A percentile compares a stretch with the other conserved stretches of the same genome.
These are phyloP conservation scores for Pammene fasciana DNA, from an alignment of 2,888 invertebrate genomes.

Conservation along the genomic window DNA sequence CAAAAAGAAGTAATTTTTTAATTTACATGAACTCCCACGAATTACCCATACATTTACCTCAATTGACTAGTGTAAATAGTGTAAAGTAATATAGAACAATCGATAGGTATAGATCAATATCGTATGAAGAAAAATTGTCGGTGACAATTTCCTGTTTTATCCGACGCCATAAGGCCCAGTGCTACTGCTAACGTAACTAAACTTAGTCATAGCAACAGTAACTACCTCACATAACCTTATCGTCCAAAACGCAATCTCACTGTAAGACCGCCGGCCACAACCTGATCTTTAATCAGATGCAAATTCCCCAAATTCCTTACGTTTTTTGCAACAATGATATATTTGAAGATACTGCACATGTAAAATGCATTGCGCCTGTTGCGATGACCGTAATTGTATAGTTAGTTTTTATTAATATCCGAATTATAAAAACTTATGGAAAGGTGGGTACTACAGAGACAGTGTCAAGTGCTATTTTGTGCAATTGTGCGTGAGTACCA, in stretches of 20 bases:
- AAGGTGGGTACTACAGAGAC: too few relatives aligned
- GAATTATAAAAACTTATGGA: too few relatives aligned
- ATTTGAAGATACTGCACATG: conserved; percentile 31
- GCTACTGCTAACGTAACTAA: too few relatives aligned
- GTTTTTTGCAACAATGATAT: conserved; percentile 28
- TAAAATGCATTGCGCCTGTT: conserved; percentile 7
- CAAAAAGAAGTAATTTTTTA: too few relatives aligned
- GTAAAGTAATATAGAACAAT: too few relatives aligned
- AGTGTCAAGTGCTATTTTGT: too few relatives aligned
- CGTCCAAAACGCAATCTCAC: conserved; percentile 25
- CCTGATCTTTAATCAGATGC: conserved; percentile 38
- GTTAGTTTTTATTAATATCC: too few relatives aligned
- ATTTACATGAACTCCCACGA: too few relatives aligned
- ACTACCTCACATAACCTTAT: conserved; percentile 26
- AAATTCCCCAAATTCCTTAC: conserved; percentile 33
- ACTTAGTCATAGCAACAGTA: background rate
- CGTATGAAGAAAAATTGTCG: background rate
- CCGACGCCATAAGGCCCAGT: background rate
- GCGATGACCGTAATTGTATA: background rate
- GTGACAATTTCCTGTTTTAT: conserved; percentile 11
- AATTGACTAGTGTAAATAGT: too few relatives aligned
- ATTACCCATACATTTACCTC: too few relatives aligned
- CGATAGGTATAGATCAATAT: too few relatives aligned
- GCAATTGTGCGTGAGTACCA: too few relatives aligned
- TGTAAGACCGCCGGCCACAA: conserved; percentile 14